These are phyloP conservation scores for Bovichtus variegatus DNA, from an alignment of 2,797 vertebrate genomes.

Conservation along the genomic window DNA sequence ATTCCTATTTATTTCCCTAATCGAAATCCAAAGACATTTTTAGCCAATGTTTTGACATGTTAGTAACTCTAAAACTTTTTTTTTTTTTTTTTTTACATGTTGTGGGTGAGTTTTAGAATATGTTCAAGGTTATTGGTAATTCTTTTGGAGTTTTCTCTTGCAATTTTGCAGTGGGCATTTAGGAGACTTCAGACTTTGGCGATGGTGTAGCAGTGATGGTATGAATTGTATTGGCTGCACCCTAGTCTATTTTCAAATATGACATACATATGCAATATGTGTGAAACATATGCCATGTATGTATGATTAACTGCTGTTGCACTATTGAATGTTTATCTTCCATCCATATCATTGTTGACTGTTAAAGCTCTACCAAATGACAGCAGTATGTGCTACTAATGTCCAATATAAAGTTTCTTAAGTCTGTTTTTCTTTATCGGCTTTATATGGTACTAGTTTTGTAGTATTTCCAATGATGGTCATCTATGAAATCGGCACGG, in stretches of 20 bases:
- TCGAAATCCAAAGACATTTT: conserved; percentile 55
- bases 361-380: conserved; percentile 15
- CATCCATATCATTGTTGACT: conserved; percentile 20
- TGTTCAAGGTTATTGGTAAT: background rate
- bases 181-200: background rate
- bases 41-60: conserved; percentile 9
- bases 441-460: background rate
- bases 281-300: background rate
- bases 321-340: conserved; percentile 31
- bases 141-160: conserved; percentile 1
- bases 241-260: background rate
- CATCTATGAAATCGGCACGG: background rate
- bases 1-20: conserved; percentile 62
- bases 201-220: background rate
- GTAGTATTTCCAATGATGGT: background rate
- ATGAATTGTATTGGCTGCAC: background rate
- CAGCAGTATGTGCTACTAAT: background rate
- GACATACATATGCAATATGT: background rate
- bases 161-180: background rate
- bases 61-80: background rate
- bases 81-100: background rate
- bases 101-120: background rate
- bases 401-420: background rate
- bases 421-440: background rate
- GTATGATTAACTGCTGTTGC: conserved; percentile 3